These are phyloP conservation scores for Bhutanitis thaidina DNA, from an alignment of 2,888 invertebrate species.

Conservation along the genomic window DNA sequence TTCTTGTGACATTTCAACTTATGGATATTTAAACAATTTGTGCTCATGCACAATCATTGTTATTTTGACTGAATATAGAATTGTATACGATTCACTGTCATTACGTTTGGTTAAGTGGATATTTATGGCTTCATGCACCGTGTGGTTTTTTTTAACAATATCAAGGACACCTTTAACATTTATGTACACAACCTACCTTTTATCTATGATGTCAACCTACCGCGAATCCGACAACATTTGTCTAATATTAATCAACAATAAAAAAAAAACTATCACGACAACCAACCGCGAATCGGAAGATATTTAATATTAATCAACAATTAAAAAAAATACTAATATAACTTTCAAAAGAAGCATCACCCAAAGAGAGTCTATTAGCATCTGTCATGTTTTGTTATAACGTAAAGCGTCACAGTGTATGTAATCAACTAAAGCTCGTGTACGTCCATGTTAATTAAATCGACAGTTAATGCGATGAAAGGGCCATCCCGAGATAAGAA, in stretches of 20 bases:
- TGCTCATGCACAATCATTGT: slow-evolving; percentile 9
- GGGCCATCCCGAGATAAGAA: slow-evolving; percentile 21
- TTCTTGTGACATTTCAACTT: slow-evolving; percentile 6
- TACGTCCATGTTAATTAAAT: slow-evolving; percentile 7
- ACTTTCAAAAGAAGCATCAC: neutral
- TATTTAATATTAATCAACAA: neutral
- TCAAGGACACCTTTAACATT: neutral
- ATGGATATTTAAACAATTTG: neutral
- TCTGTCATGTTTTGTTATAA: neutral
- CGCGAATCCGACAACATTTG: too few species aligned
- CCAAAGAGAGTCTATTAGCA: neutral
- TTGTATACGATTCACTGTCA: slow-evolving; percentile 1
- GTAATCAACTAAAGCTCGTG: neutral
- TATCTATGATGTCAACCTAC: too few species aligned
- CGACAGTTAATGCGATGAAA: slow-evolving; percentile 8
- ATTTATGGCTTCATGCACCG: neutral
- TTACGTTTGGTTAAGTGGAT: neutral
- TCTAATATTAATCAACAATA: too few species aligned
- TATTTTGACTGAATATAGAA: slow-evolving; percentile 10
- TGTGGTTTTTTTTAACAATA: too few species aligned
- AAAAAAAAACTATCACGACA: too few species aligned
- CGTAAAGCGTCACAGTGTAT: neutral
- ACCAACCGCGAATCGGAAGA: too few species aligned
- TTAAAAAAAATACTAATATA: too few species aligned
- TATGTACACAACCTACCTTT: too few species aligned